These are phyloP conservation scores for Stichopus chloronotus DNA, from an alignment of 35 echinoderm and acorn worm species.

Conservation along the genomic window DNA sequence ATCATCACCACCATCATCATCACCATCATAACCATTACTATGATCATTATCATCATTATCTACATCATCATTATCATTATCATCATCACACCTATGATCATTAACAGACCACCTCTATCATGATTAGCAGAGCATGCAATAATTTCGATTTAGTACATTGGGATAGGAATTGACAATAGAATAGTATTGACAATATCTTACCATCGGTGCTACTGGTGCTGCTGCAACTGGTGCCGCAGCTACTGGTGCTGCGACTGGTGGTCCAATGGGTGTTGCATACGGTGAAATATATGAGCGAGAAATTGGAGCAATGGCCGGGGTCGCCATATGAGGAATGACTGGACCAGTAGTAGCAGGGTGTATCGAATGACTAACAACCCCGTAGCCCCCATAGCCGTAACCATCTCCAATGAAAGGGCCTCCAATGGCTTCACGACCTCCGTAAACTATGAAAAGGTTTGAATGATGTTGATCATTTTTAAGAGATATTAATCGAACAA, in stretches of 20 bases:
- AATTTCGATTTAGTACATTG: no score
- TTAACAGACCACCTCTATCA: no score
- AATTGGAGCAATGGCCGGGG: not conserved
- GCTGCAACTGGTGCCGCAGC: conserved; percentile 10
- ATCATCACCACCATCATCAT: no score
- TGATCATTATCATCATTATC: no score
- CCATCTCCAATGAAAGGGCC: conserved; percentile 25
- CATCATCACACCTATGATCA: no score
- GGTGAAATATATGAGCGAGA: not conserved
- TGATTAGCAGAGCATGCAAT: no score
- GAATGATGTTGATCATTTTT: no score
- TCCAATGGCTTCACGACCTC: not conserved
- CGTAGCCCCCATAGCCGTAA: not conserved
- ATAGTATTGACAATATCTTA: not conserved
- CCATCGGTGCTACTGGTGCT: not conserved
- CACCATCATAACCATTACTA: no score
- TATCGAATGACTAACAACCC: not conserved
- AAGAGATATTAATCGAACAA: no score
- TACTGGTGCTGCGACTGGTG: not conserved
- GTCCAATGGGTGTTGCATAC: not conserved
- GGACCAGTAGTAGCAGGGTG: not conserved
- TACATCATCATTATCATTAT: no score
- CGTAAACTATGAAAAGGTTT: not conserved
- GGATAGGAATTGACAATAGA: no score
- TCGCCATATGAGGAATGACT: not conserved